Conservation (phyloP, 30 jellyfish, hydroid and myxozoan genomes). For the Aurelia aurita region DNA sequence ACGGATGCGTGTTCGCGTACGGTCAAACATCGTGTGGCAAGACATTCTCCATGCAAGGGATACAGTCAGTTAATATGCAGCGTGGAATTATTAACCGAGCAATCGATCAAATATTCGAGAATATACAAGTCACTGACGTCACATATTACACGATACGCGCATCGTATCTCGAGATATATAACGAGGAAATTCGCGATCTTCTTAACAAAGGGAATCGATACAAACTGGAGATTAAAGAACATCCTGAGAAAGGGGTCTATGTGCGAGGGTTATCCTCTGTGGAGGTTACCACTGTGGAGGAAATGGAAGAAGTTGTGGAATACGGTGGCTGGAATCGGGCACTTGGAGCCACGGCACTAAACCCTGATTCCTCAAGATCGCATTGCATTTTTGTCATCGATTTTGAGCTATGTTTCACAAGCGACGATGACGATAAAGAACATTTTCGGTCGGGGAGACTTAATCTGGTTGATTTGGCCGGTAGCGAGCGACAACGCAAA, state of each 20-base stretch:
- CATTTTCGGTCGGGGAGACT: slow-evolving; percentile 95
- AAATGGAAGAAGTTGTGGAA: slow-evolving; percentile 98
- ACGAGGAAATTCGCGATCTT: slow-evolving; percentile 96
- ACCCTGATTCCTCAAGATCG: slow-evolving; percentile 98
- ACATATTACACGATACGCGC: slow-evolving; percentile 88
- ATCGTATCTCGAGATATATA: slow-evolving; percentile 92
- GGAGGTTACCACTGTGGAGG: slow-evolving; percentile 97
- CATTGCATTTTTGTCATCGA: slow-evolving; percentile 94
- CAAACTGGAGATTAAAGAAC: slow-evolving; percentile 93
- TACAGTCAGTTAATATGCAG: slow-evolving; percentile 76
- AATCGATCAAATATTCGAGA: slow-evolving; percentile 89
- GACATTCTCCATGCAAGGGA: slow-evolving; percentile 98
- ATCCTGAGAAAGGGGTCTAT: slow-evolving; percentile 97
- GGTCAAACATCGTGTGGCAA: slow-evolving; percentile 99
- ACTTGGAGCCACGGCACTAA: slow-evolving; percentile 94
- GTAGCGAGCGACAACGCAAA: slow-evolving; percentile 97
- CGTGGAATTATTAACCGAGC: slow-evolving; percentile 96
- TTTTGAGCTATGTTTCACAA: slow-evolving; percentile 91
- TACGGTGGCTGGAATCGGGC: slow-evolving; percentile 99
- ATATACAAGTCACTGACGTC: slow-evolving; percentile 91
- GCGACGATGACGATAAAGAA: slow-evolving; percentile 85
- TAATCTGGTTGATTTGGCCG: slow-evolving; percentile 96
- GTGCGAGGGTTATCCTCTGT: slow-evolving; percentile 91
- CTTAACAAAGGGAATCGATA: slow-evolving; percentile 82
- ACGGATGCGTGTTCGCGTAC: slow-evolving; percentile 98